Percentiles rank a stretch among this genome's conserved stretches.
These are phyloP conservation scores for Melanotaenia nigrans DNA, from an alignment of 2,797 vertebrate genomes.

Conservation along the genomic window DNA sequence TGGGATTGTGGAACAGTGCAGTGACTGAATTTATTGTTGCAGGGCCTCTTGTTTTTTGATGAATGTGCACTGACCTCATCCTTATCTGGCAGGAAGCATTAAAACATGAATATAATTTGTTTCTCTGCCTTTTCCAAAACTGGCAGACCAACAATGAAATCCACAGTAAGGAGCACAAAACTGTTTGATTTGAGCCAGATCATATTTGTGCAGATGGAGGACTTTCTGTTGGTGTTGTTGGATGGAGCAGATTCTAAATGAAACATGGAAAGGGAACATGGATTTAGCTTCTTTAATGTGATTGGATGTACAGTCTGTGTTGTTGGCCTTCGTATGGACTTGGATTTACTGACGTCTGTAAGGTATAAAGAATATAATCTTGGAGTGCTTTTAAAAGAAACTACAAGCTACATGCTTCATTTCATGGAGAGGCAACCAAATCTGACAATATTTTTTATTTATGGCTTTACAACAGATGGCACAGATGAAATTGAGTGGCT, in stretches of 20 bases:
- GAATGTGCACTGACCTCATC: conserved; percentile 55
- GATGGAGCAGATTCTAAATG: not conserved
- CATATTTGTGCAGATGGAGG: not conserved
- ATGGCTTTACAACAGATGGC: conserved; percentile 40
- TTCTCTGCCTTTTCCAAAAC: conserved; percentile 25
- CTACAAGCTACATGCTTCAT: conserved; percentile 32
- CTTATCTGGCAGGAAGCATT: conserved; percentile 63
- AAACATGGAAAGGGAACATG: not conserved
- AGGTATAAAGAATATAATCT: conserved; percentile 43
- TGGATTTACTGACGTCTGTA: conserved; percentile 43
- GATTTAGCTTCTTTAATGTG: conserved; percentile 10
- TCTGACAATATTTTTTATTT: conserved; percentile 45
- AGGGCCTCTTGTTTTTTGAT: conserved; percentile 53
- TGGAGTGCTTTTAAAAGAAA: conserved; percentile 39
- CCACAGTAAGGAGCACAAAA: not conserved
- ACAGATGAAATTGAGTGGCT: conserved; percentile 4
- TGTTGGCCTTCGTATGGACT: conserved; percentile 3
- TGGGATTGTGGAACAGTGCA: conserved; percentile 62
- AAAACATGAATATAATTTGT: conserved; percentile 46
- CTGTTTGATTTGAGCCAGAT: not conserved
- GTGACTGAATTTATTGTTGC: conserved; percentile 54
- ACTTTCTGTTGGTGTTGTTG: not conserved
- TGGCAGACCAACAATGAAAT: conserved; percentile 6
- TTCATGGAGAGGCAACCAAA: conserved; percentile 14
- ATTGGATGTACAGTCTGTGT: conserved; percentile 13